Evolutionary conservation across 2,888 invertebrate genomes (phyloP), one percentile per base, ranked within the genome.

Genomic region (Anthrax anthrax): DNA sequence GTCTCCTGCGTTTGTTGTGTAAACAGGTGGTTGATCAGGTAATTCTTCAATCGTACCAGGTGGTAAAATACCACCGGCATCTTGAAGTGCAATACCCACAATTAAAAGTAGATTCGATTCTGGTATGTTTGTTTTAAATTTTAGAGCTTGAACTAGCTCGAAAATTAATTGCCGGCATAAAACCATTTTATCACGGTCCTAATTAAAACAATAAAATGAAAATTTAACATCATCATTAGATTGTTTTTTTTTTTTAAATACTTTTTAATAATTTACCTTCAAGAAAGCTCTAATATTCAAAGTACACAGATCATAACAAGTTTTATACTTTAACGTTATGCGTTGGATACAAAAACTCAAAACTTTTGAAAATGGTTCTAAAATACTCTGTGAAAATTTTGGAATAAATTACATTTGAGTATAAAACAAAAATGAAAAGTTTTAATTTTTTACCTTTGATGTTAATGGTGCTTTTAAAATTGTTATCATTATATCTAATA

Each of bases 301-400:
- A 49, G 85, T 86, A 65, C 91, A 91, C 42, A 97, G 72, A 62
- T 96, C 94, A 10, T 88, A 80, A 41, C 97, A 71, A 49, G 79
- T 77, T 43, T 77, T 78, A 60, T 87, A 80, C 57, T 85, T 83
- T 49, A 97, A 70, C 43, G 80, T 77, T 55, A 84, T 85, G 62
- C 87, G 86, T 68, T 95, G 94, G 49, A 97, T 81, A n/a, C 87
- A 81, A 67, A 86, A 88, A 62, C 90, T 87, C 49, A 97, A 69
- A 52, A 96, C 81, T 73, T 97, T 97, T 0, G 95, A 88, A 63
- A 96, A 94, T 3, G 95, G 92, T 61, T 97, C 97, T 57, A 97
- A 71, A 53, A 96, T 77, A 17, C 83, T 82, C 81, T 84, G 65
- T 47, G 67, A 64, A 36, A 17, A 13, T 18, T 9, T 34, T 12